Conservation (phyloP, 2,797 vertebrate species). For the Propithecus deckenii region DNA sequence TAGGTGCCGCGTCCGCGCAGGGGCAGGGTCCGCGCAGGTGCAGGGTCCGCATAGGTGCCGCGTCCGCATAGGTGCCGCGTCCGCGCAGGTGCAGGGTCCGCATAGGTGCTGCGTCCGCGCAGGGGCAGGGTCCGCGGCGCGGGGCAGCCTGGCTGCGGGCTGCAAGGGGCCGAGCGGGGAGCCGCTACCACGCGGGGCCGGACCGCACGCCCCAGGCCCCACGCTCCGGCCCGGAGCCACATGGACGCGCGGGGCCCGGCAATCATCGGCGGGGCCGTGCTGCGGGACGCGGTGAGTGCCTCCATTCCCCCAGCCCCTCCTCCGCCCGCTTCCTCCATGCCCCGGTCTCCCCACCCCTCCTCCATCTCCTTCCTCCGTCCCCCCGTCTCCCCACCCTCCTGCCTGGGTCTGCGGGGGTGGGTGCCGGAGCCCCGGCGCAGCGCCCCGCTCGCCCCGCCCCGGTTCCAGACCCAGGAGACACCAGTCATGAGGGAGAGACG, state of each 20-base stretch:
- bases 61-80: too few relatives aligned
- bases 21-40: too few relatives aligned
- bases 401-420: too few relatives aligned
- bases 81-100: too few relatives aligned
- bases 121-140: too few relatives aligned
- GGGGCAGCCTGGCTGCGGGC: background rate
- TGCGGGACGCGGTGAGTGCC: slow-evolving; percentile 45
- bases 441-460: background rate
- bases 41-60: too few relatives aligned
- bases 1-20: too few relatives aligned
- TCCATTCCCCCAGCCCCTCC: accelerated
- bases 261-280: background rate
- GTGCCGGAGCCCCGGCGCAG: too few relatives aligned
- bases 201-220: background rate
- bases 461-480: too few relatives aligned
- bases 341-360: background rate
- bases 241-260: slow-evolving; percentile 3
- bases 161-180: background rate
- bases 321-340: too few relatives aligned
- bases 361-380: background rate
- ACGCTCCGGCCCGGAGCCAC: background rate
- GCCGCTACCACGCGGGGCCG: background rate
- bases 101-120: too few relatives aligned
- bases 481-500: too few relatives aligned
- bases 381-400: background rate